Conservation (phyloP, 2,797 vertebrate genomes). For the Danionella dracula region DNA sequence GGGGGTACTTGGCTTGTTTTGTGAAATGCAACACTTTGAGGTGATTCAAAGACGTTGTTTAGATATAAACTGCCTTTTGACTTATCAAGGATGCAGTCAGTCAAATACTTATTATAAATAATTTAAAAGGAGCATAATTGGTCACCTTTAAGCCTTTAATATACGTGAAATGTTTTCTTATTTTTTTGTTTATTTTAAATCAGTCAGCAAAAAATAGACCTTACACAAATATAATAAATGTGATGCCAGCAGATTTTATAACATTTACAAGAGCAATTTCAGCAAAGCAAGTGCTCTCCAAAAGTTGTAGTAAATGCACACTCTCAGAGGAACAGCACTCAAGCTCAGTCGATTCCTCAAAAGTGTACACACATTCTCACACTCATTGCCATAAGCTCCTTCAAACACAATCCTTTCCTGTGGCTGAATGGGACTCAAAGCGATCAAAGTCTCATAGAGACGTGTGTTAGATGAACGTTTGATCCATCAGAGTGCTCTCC, state of each 20-base stretch:
- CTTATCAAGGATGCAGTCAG: no score
- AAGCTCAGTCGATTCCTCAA: conserved; percentile 12
- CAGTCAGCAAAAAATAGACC: background rate
- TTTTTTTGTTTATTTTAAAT: background rate
- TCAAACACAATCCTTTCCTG: conserved; percentile 24
- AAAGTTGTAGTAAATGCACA: conserved; percentile 5
- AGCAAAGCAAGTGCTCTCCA: conserved; percentile 3
- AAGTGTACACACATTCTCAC: conserved; percentile 10
- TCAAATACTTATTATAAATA: no score
- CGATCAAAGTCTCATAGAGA: conserved; percentile 21
- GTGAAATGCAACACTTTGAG: no score
- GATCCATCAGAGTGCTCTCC: conserved; percentile 34
- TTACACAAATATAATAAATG: background rate
- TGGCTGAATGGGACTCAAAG: conserved; percentile 12
- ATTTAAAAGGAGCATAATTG: no score
- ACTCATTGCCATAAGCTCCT: conserved; percentile 14
- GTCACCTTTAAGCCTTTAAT: no score
- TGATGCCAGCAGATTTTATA: background rate
- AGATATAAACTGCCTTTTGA: no score
- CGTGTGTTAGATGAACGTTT: conserved; percentile 27
- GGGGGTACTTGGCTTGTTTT: no score
- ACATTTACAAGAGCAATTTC: background rate
- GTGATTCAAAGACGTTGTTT: no score
- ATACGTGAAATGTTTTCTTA: no score
- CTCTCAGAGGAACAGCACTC: background rate